Percentiles rank a stretch among this genome's conserved stretches.
phyloP scores from a whole-genome alignment of 1,140 invertebrate species.

The Conopomorpha cramerella region DNA sequence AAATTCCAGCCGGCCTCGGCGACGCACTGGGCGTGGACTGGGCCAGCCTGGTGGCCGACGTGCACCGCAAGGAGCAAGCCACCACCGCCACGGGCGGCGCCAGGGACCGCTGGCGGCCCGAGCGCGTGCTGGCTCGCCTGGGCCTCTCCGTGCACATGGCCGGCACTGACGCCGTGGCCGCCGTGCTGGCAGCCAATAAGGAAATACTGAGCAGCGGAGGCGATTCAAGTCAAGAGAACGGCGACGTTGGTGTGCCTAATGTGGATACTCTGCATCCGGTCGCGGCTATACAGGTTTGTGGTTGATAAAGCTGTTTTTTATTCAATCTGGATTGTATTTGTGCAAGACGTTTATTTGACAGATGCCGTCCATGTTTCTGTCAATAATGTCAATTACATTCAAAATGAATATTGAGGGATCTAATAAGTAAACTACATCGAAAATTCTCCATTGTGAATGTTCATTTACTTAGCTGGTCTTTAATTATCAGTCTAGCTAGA shows the following conservation, averaged over 20 bases:
- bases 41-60: slow-evolving; percentile 84
- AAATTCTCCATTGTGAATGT: too few species aligned
- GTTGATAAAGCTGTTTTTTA: too few species aligned
- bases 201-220: too few species aligned
- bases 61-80: slow-evolving; percentile 62
- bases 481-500: too few species aligned
- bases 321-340: slow-evolving; percentile 4
- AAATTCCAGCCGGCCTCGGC: slow-evolving; percentile 69
- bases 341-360: too few species aligned
- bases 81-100: slow-evolving; percentile 62
- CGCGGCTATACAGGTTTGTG: slow-evolving; percentile 64
- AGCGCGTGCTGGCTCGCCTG: slow-evolving; percentile 71
- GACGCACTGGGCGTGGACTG: slow-evolving; percentile 91
- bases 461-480: too few species aligned
- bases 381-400: too few species aligned
- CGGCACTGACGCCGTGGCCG: slow-evolving; percentile 66
- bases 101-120: slow-evolving; percentile 76
- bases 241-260: slow-evolving; percentile 16
- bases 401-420: too few species aligned
- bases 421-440: too few species aligned
- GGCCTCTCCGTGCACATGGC: slow-evolving; percentile 74
- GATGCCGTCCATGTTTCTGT: too few species aligned
- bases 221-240: background rate
- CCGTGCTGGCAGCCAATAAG: slow-evolving; percentile 62
- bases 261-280: slow-evolving; percentile 59